A percentile compares a stretch with the other conserved stretches of the same genome.
These are phyloP conservation scores for Brevimyrus niger DNA, from an alignment of 2,113 vertebrate species.

Conservation along the genomic window DNA sequence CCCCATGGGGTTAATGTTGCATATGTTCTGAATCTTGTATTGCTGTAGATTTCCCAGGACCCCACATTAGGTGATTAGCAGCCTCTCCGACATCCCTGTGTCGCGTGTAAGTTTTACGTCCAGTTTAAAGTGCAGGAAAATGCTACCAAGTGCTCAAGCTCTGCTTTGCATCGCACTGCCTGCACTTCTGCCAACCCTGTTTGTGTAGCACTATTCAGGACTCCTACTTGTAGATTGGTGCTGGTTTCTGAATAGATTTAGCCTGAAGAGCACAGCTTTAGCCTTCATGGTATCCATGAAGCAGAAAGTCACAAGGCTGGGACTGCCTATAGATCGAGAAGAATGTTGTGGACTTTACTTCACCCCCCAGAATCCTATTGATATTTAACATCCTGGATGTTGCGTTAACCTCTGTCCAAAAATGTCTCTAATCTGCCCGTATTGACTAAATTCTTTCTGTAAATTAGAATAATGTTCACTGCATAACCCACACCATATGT, in stretches of 20 bases:
- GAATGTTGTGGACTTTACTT: conserved; percentile 16
- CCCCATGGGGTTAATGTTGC: background rate
- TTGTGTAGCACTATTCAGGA: background rate
- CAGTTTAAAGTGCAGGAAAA: background rate
- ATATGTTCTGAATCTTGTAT: background rate
- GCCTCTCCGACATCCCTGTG: background rate
- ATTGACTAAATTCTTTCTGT: background rate
- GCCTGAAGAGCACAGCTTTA: background rate
- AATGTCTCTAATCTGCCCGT: background rate
- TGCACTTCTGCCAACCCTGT: background rate
- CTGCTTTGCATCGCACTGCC: background rate
- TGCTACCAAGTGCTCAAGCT: background rate
- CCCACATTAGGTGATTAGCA: background rate
- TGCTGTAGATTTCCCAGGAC: background rate
- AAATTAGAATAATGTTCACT: background rate
- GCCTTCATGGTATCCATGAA: background rate
- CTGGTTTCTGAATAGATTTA: background rate
- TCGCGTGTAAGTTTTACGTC: background rate
- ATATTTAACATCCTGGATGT: background rate
- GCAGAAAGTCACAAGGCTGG: background rate
- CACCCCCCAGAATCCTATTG: background rate
- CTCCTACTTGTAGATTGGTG: background rate
- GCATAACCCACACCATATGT: background rate
- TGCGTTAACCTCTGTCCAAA: conserved; percentile 11
- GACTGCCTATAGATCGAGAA: background rate